phyloP scores from a whole-genome alignment of 2,797 vertebrate species.

The Etheostoma perlongum region DNA sequence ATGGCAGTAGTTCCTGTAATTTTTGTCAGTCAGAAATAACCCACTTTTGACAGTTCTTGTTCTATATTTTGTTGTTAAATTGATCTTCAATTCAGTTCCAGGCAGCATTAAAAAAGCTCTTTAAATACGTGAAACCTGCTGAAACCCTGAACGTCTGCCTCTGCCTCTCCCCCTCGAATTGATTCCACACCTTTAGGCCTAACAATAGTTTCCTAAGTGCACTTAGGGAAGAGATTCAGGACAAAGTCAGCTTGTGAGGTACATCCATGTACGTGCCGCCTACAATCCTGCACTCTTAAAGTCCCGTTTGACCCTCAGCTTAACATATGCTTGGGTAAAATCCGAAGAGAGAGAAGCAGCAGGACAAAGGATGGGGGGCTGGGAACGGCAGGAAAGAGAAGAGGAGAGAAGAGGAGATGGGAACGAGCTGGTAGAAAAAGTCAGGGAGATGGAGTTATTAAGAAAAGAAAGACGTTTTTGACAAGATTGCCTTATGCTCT shows the following conservation, averaged over 20 bases:
- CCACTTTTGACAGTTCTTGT: not conserved
- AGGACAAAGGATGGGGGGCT: conserved; percentile 75
- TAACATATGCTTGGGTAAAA: conserved; percentile 58
- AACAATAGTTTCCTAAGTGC: conserved; percentile 63
- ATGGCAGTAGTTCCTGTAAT: too few species aligned
- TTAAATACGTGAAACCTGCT: conserved; percentile 42
- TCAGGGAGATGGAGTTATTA: conserved; percentile 15
- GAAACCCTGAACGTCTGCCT: conserved; percentile 30
- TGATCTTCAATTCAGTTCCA: conserved; percentile 35
- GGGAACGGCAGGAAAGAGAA: conserved; percentile 55
- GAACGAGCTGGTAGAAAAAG: conserved; percentile 11
- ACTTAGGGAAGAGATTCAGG: conserved; percentile 68
- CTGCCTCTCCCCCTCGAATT: conserved; percentile 50
- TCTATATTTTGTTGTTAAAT: conserved; percentile 35
- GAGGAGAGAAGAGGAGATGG: conserved; percentile 46
- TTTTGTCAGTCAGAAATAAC: not conserved
- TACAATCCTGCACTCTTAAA: conserved; percentile 26
- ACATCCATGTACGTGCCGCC: conserved; percentile 34
- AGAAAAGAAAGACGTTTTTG: conserved; percentile 43
- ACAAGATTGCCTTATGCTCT: conserved; percentile 36
- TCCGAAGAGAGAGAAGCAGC: conserved; percentile 43
- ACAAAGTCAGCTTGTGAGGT: conserved; percentile 58
- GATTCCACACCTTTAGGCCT: conserved; percentile 67
- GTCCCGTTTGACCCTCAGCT: conserved; percentile 70
- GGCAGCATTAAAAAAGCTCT: conserved; percentile 44